These are phyloP conservation scores for Gerris lacustris DNA, from an alignment of 2,888 invertebrate species.

Conservation along the genomic window DNA sequence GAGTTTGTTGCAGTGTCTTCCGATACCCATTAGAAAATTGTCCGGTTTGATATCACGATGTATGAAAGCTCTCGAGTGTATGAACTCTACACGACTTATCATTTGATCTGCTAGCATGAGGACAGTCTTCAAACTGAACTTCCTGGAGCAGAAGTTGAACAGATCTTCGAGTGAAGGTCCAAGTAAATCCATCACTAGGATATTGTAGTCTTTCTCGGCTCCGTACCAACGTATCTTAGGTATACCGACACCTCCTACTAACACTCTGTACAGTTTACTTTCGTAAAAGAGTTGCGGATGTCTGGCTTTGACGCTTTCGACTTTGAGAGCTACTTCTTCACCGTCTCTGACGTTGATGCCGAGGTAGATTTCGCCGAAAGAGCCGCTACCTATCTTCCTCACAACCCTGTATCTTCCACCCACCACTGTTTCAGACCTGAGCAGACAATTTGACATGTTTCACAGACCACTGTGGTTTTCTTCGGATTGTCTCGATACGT, in stretches of 20 bases:
- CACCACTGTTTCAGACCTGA: neutral
- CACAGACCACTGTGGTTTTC: too few relatives aligned
- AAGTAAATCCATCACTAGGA: neutral
- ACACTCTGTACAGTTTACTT: neutral
- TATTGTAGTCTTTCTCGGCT: neutral
- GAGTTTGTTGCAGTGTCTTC: neutral
- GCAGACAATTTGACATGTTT: neutral
- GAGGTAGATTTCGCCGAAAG: slow-evolving; percentile 97
- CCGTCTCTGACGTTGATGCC: slow-evolving; percentile 83
- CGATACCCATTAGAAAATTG: slow-evolving; percentile 11
- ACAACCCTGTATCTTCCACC: slow-evolving; percentile 24
- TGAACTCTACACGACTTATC: neutral
- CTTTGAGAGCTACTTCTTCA: slow-evolving; percentile 62
- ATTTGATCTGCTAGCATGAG: slow-evolving; percentile 6
- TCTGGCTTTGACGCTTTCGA: slow-evolving; percentile 89
- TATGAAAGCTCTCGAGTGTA: slow-evolving; percentile 6
- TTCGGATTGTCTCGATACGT: too few relatives aligned
- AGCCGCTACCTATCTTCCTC: slow-evolving; percentile 81
- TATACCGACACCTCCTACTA: neutral
- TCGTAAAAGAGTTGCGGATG: slow-evolving; percentile 64
- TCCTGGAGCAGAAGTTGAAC: neutral
- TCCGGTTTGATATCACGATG: slow-evolving; percentile 13
- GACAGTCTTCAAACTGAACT: neutral
- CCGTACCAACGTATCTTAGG: slow-evolving; percentile 5
- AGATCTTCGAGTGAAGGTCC: neutral